These are phyloP conservation scores for Hyalella azteca DNA, from an alignment of 2,888 invertebrate genomes.

Conservation along the genomic window DNA sequence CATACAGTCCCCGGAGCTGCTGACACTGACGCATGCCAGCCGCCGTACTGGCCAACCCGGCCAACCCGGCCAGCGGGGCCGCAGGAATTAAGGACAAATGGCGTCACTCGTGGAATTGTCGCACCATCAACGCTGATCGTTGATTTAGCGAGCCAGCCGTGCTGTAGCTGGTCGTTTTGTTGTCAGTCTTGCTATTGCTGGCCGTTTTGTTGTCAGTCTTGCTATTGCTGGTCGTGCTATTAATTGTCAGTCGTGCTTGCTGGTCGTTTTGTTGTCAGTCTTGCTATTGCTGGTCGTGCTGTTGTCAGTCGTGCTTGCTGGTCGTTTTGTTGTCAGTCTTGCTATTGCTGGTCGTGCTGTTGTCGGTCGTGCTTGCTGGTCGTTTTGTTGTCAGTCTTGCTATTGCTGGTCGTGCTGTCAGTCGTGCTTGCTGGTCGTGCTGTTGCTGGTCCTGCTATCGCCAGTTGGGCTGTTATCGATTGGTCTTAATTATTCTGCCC, in stretches of 20 bases:
- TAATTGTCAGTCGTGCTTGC: neutral
- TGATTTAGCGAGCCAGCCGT: neutral
- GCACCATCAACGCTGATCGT: slow-evolving; percentile 30
- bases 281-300: neutral
- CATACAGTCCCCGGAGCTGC: neutral
- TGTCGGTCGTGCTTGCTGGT: neutral
- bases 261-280: neutral
- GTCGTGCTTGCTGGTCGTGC: neutral
- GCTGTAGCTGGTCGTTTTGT: neutral
- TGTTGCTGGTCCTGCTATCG: too few species aligned
- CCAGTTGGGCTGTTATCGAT: too few species aligned
- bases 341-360: neutral
- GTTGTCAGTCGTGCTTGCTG: too few species aligned
- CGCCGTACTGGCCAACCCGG: neutral
- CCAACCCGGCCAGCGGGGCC: neutral
- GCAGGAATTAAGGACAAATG: slow-evolving; percentile 25
- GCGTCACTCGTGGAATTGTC: slow-evolving; percentile 25
- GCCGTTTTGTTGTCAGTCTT: neutral
- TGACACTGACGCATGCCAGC: slow-evolving; percentile 30
- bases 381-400: neutral
- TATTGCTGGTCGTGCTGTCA: neutral
- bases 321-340: too few species aligned
- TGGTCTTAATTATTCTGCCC: too few species aligned
- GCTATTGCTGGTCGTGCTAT: neutral
- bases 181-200: neutral